Evolutionary conservation across 2,113 vertebrate species (phyloP).

Genomic region (Ornithorhynchus anatinus): DNA sequence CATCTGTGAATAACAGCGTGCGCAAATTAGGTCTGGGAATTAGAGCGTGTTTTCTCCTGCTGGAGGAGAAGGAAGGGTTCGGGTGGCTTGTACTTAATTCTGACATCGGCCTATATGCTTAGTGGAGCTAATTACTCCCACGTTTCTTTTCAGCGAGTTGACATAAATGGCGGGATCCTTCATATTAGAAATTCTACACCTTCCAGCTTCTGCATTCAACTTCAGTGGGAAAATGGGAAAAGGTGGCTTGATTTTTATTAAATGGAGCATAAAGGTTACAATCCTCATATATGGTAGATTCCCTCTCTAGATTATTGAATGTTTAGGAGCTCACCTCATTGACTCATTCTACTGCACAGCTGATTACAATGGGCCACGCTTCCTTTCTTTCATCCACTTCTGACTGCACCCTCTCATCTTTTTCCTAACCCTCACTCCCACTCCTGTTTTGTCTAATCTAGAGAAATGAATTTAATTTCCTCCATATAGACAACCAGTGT

Average conservation of each 20-base stretch:
- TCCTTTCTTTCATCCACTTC: not conserved
- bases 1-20: conserved; percentile 53
- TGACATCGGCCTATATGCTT: conserved; percentile 21
- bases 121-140: conserved; percentile 17
- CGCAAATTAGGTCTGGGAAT: conserved; percentile 51
- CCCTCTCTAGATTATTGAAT: not conserved
- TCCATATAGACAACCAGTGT: conserved; percentile 1
- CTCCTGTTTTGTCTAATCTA: not conserved
- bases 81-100: conserved; percentile 36
- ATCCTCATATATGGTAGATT: not conserved
- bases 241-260: not conserved
- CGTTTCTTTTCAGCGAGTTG: conserved; percentile 29
- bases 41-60: conserved; percentile 5
- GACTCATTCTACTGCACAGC: not conserved
- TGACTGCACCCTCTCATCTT: not conserved
- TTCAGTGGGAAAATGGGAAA: not conserved
- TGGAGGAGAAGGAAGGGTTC: conserved; percentile 13
- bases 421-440: not conserved
- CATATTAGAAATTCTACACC: not conserved
- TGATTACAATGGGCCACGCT: not conserved
- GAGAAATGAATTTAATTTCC: not conserved
- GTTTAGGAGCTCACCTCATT: not conserved
- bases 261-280: conserved; percentile 1
- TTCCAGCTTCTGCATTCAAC: conserved; percentile 10
- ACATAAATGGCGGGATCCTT: conserved; percentile 38